phyloP scores from a whole-genome alignment of 1,140 invertebrate species.

The Neodiprion lecontei region DNA sequence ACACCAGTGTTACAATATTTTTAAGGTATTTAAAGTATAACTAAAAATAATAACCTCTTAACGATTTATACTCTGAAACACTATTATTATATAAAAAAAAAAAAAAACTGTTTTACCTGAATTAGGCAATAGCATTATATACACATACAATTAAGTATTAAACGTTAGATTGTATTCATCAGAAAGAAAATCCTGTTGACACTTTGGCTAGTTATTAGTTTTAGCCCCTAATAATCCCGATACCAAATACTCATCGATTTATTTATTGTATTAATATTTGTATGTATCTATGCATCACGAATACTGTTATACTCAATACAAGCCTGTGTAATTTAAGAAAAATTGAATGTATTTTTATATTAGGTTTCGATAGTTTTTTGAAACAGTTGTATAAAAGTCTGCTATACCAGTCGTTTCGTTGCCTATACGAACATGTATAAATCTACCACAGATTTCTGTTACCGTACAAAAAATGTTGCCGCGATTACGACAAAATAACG shows the following conservation, averaged over 20 bases:
- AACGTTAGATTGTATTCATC: neutral
- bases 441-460: no score
- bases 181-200: neutral
- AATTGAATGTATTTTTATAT: neutral
- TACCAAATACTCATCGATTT: slow-evolving; percentile 18
- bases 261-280: slow-evolving; percentile 1
- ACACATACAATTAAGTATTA: neutral
- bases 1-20: neutral
- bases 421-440: no score
- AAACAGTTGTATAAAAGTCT: no score
- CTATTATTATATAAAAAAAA: neutral
- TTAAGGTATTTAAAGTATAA: neutral
- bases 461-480: no score
- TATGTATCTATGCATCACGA: neutral
- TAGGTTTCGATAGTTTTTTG: no score
- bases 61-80: no score
- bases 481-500: no score
- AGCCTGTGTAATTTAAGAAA: neutral
- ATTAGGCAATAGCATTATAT: neutral
- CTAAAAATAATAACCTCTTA: no score
- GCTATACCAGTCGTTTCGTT: no score
- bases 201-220: neutral
- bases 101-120: neutral
- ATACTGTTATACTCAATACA: neutral
- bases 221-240: slow-evolving; percentile 5